Evolutionary conservation across 2,888 invertebrate genomes (phyloP).

Genomic region (Tetragonula carbonaria): DNA sequence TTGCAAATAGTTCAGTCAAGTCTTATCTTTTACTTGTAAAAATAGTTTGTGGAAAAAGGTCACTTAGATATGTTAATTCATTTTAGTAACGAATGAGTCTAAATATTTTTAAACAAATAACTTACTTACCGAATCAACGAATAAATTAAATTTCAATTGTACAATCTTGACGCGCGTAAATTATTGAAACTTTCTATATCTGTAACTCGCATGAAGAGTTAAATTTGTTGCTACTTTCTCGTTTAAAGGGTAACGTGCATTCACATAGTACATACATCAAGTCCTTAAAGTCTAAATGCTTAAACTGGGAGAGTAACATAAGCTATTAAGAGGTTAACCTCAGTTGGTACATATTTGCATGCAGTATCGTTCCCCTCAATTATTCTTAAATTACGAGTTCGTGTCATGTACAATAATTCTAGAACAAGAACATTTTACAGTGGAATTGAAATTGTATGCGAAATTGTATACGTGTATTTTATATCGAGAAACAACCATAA

Average conservation of each 20-base stretch:
- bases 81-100: neutral
- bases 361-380: conserved; percentile 65
- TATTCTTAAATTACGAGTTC: conserved; percentile 64
- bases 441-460: conserved; percentile 3
- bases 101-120: neutral
- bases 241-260: conserved; percentile 46
- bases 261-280: conserved; percentile 44
- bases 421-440: conserved; percentile 15
- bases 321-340: conserved; percentile 66
- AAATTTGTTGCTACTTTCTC: conserved; percentile 41
- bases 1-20: neutral
- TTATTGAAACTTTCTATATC: conserved; percentile 14
- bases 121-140: neutral
- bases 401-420: conserved; percentile 37
- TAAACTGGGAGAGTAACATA: conserved; percentile 65
- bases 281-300: conserved; percentile 52
- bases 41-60: neutral
- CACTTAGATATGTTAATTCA: neutral
- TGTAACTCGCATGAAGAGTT: conserved; percentile 22
- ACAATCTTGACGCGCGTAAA: neutral
- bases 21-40: neutral
- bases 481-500: neutral
- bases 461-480: neutral
- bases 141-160: conserved; percentile 9
- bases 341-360: conserved; percentile 60